phyloP scores from a whole-genome alignment of 2,797 vertebrate species.

The Acrossocheilus wenchowensis region DNA sequence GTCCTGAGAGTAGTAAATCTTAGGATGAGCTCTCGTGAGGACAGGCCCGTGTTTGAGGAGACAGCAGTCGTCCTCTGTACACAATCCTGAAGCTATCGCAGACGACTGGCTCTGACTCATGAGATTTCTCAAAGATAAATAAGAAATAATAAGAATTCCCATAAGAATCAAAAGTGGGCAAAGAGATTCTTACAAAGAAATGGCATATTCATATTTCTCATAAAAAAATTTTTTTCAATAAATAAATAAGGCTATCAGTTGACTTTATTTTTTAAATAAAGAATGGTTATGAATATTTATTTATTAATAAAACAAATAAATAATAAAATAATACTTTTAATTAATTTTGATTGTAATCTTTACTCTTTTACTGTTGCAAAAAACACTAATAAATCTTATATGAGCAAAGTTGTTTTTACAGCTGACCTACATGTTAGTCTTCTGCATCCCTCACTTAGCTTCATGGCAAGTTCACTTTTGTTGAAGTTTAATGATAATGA shows the following conservation, averaged over 20 bases:
- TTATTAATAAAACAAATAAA: background rate
- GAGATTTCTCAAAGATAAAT: conserved; percentile 87
- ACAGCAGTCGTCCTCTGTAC: conserved; percentile 73
- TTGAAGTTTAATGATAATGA: too few relatives aligned
- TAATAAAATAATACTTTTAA: background rate
- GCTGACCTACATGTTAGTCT: too few relatives aligned
- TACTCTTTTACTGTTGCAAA: background rate
- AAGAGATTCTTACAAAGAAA: background rate
- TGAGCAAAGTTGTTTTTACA: too few relatives aligned
- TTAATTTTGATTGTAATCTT: too few relatives aligned
- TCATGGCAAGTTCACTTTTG: too few relatives aligned
- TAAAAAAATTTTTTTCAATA: background rate
- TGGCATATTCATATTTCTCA: background rate
- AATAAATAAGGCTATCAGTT: background rate
- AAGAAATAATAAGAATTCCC: conserved; percentile 78
- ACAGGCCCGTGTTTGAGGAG: conserved; percentile 85
- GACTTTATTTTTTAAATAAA: background rate
- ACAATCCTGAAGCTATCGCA: conserved; percentile 79
- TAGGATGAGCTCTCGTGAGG: conserved; percentile 80
- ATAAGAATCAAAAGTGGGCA: conserved; percentile 60
- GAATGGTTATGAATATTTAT: background rate
- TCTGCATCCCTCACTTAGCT: too few relatives aligned
- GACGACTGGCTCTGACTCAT: conserved; percentile 79
- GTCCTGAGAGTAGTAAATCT: conserved; percentile 89
- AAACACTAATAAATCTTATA: too few relatives aligned